Evolutionary conservation across 2,888 invertebrate genomes (phyloP).

Genomic region (Meteorus cinctellus): DNA sequence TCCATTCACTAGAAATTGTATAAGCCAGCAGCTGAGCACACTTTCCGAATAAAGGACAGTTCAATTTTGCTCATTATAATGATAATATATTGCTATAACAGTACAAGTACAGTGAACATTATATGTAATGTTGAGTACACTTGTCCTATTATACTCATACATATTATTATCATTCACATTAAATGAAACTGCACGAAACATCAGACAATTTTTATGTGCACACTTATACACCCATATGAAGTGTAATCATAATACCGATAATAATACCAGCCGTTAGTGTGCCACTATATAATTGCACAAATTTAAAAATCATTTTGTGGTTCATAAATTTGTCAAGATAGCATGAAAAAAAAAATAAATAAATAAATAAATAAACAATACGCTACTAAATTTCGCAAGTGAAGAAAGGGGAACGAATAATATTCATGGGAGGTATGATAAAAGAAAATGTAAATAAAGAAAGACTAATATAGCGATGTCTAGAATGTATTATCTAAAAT

Average conservation of each 20-base stretch:
- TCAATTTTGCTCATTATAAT: not conserved
- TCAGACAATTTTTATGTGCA: not conserved
- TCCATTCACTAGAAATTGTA: no score
- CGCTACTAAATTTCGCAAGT: not conserved
- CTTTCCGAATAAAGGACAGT: not conserved
- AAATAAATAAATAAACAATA: not conserved
- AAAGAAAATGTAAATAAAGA: not conserved
- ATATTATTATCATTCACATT: not conserved
- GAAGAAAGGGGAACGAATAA: conserved; percentile 9
- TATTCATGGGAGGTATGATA: not conserved
- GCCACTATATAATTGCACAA: not conserved
- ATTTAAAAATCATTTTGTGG: conserved; percentile 16
- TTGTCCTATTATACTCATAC: not conserved
- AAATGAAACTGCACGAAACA: not conserved
- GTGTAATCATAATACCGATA: not conserved
- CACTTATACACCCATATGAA: not conserved
- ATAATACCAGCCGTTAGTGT: not conserved
- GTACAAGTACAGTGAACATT: no score
- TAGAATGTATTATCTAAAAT: no score
- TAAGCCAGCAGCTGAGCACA: not conserved
- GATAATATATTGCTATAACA: not conserved
- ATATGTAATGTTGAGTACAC: not conserved
- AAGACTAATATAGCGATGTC: not conserved
- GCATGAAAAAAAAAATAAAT: not conserved
- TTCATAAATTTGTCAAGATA: conserved; percentile 11